phyloP scores from a whole-genome alignment of 2,888 invertebrate species.

The Eilema sororculum region DNA sequence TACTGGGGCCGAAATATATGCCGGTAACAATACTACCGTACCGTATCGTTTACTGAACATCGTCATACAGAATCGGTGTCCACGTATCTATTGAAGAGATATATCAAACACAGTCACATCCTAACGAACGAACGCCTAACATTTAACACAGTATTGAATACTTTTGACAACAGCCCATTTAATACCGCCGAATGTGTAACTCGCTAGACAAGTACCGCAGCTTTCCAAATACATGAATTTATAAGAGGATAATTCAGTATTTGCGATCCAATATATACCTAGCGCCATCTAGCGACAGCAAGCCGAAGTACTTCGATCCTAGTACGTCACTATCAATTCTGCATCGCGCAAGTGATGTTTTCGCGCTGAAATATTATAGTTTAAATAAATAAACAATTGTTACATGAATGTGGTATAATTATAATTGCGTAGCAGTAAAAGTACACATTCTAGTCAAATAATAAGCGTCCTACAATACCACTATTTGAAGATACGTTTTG shows the following conservation, averaged over 20 bases:
- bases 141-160: slow-evolving; percentile 13
- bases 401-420: too few species aligned
- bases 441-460: not conserved
- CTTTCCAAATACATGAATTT: slow-evolving; percentile 5
- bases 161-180: slow-evolving; percentile 14
- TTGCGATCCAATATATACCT: not conserved
- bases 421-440: not conserved
- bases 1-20: too few species aligned
- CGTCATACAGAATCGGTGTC: slow-evolving; percentile 6
- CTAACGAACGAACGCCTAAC: slow-evolving; percentile 13
- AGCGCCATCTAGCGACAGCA: not conserved
- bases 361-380: too few species aligned
- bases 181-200: slow-evolving; percentile 3
- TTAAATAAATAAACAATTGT: too few species aligned
- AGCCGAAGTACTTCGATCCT: too few species aligned
- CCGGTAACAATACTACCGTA: not conserved
- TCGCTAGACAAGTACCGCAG: not conserved
- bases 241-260: slow-evolving; percentile 5
- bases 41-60: not conserved
- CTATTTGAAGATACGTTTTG: not conserved
- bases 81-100: slow-evolving; percentile 3
- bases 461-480: not conserved
- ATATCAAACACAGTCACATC: slow-evolving; percentile 15
- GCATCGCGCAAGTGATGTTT: too few species aligned
- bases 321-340: too few species aligned